A percentile compares a stretch with the other conserved stretches of the same genome.
Evolutionary conservation across 2,888 invertebrate genomes (phyloP).

Genomic region (Plagodis dolabraria): DNA sequence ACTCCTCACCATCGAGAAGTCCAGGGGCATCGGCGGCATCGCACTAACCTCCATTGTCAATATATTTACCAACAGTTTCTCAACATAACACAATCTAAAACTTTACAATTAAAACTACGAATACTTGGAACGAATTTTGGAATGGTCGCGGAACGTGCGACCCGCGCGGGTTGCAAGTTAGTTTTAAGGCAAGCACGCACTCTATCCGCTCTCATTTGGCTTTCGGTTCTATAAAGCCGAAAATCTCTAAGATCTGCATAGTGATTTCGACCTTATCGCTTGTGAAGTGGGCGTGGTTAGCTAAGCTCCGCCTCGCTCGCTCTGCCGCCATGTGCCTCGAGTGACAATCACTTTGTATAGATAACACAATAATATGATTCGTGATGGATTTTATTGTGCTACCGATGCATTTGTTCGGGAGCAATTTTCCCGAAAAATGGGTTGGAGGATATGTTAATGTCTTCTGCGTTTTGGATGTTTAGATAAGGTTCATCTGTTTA

Average conservation of each 20-base stretch:
- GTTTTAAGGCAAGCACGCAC: conserved; percentile 73
- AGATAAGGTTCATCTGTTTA: neutral
- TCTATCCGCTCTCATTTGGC: conserved; percentile 55
- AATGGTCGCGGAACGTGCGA: conserved; percentile 70
- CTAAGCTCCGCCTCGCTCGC: conserved; percentile 66
- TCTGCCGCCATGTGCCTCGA: conserved; percentile 75
- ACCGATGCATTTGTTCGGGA: conserved; percentile 77
- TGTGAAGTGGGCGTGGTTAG: conserved; percentile 68
- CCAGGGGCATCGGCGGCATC: conserved; percentile 87
- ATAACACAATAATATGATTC: conserved; percentile 84
- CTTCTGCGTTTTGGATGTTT: conserved; percentile 25
- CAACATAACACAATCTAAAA: conserved; percentile 46
- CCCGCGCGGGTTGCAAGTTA: conserved; percentile 70
- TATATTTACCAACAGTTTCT: conserved; percentile 48
- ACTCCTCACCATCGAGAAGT: conserved; percentile 86
- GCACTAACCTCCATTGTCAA: conserved; percentile 86
- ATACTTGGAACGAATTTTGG: conserved; percentile 36
- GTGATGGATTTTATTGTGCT: conserved; percentile 83
- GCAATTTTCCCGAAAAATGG: conserved; percentile 58
- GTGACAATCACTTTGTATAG: conserved; percentile 85
- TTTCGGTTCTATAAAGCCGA: conserved; percentile 74
- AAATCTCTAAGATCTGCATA: conserved; percentile 72
- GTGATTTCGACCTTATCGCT: conserved; percentile 81
- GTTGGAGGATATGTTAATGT: conserved; percentile 38
- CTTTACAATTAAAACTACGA: conserved; percentile 41